Evolutionary conservation across 1,140 invertebrate species (phyloP).

Genomic region (Lycorma delicatula): DNA sequence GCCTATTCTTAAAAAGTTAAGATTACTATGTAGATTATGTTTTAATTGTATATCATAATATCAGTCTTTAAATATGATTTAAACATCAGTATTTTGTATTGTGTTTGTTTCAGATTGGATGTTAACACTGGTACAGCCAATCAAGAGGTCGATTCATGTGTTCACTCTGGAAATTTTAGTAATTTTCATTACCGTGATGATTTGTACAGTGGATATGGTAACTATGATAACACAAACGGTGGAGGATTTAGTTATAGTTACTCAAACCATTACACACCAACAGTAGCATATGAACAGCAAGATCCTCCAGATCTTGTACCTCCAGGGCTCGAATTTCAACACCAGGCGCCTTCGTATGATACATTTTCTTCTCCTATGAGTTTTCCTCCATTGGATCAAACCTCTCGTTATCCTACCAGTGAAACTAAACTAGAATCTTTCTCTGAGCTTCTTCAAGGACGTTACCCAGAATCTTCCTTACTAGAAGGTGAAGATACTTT

Average conservation of each 20-base stretch:
- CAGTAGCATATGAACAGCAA: constrained; percentile 5
- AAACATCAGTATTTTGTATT: no score
- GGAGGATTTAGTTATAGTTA: constrained; percentile 33
- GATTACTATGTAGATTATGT: no score
- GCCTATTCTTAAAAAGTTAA: no score
- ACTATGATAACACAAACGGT: neutral
- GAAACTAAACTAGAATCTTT: constrained; percentile 48
- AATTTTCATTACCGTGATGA: constrained; percentile 47
- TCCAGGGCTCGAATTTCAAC: constrained; percentile 8
- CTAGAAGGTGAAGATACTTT: neutral
- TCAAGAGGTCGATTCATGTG: constrained; percentile 51
- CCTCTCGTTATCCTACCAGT: neutral
- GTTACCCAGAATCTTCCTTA: constrained; percentile 36
- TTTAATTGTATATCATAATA: no score
- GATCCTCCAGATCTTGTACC: constrained; percentile 5
- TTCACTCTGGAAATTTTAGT: constrained; percentile 49
- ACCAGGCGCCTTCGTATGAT: constrained; percentile 9
- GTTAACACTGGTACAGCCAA: constrained; percentile 38
- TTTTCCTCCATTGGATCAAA: neutral
- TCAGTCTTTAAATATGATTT: no score
- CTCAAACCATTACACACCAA: constrained; percentile 17
- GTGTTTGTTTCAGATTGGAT: neutral
- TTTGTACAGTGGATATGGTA: constrained; percentile 1
- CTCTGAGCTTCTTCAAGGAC: constrained; percentile 52
- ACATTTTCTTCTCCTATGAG: constrained; percentile 1